A percentile compares a stretch with the other conserved stretches of the same genome.
These are phyloP conservation scores for Lycopodina hypogea DNA, from an alignment of 37 sponge, comb jelly and placozoan species.

Conservation along the genomic window DNA sequence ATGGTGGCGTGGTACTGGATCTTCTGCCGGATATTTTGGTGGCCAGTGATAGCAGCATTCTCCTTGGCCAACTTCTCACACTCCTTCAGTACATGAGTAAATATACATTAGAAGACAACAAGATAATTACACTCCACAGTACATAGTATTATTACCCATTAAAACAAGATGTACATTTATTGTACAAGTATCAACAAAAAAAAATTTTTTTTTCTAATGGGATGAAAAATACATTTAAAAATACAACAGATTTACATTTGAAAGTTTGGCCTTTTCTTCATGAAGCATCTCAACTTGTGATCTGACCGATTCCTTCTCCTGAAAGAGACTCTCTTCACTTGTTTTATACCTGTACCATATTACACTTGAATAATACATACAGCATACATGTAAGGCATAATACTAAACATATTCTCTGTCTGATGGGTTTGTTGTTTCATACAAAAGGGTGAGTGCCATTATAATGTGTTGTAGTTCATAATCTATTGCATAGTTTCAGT, in stretches of 20 bases:
- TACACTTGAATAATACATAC: background rate
- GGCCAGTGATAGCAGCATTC: conserved; percentile 69
- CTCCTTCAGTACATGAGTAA: conserved; percentile 30
- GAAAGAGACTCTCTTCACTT: conserved; percentile 57
- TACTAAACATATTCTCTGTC: background rate
- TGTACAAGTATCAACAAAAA: background rate
- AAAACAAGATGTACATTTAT: background rate
- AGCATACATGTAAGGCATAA: background rate
- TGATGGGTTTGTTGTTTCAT: too few species aligned
- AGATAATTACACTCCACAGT: too few species aligned
- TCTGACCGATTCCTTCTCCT: conserved; percentile 57
- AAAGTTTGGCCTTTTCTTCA: conserved; percentile 72
- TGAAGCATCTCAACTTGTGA: conserved; percentile 56
- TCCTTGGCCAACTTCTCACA: conserved; percentile 60
- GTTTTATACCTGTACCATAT: conserved; percentile 31
- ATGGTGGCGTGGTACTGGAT: conserved; percentile 76
- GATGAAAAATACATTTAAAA: too few species aligned
- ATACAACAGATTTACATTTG: conserved; percentile 40
- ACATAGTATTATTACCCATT: background rate
- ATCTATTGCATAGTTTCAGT: too few species aligned
- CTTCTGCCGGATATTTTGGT: conserved; percentile 72
- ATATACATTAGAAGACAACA: background rate
- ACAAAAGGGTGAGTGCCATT: too few species aligned
- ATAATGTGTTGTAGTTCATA: too few species aligned
- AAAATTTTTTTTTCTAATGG: background rate